A percentile compares a stretch with the other conserved stretches of the same genome.
These are phyloP conservation scores for Drosophila serrata DNA, from an alignment of 1,140 invertebrate genomes.

Conservation along the genomic window DNA sequence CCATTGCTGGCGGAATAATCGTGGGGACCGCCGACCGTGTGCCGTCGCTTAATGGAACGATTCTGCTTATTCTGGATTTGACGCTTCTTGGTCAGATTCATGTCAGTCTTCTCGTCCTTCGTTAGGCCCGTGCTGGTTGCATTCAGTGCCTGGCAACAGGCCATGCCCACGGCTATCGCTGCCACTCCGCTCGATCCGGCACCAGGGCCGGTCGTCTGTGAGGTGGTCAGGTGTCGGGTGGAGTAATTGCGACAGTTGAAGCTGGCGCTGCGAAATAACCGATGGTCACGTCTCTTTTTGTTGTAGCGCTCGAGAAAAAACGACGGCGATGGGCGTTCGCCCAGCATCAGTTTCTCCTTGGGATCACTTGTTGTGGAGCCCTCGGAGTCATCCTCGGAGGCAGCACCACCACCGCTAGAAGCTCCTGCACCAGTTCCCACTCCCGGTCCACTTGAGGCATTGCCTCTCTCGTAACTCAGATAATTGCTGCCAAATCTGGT, in stretches of 20 bases:
- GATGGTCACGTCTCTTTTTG: constrained; percentile 83
- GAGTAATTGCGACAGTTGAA: constrained; percentile 84
- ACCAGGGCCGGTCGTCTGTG: background rate
- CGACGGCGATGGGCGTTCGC: constrained; percentile 66
- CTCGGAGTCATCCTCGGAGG: constrained; percentile 83
- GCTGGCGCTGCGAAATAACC: constrained; percentile 82
- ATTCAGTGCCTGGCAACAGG: constrained; percentile 60
- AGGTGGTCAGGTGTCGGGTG: constrained; percentile 60
- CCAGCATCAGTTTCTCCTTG: constrained; percentile 76
- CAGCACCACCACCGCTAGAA: constrained; percentile 16
- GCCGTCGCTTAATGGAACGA: constrained; percentile 93
- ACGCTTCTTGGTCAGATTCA: constrained; percentile 90
- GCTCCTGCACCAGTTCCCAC: background rate
- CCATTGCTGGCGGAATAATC: constrained; percentile 87
- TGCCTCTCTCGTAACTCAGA: constrained; percentile 49
- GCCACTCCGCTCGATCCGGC: constrained; percentile 12
- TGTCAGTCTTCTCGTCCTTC: constrained; percentile 93
- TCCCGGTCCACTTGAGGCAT: background rate
- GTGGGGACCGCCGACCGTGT: constrained; percentile 96
- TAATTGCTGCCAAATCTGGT: constrained; percentile 60
- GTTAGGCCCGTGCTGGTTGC: constrained; percentile 85
- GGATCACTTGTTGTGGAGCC: constrained; percentile 84
- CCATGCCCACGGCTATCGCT: constrained; percentile 39
- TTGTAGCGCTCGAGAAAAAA: constrained; percentile 85
- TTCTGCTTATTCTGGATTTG: constrained; percentile 87